phyloP scores from a whole-genome alignment of 2,888 invertebrate genomes.

The Phrixothrix hirtus region DNA sequence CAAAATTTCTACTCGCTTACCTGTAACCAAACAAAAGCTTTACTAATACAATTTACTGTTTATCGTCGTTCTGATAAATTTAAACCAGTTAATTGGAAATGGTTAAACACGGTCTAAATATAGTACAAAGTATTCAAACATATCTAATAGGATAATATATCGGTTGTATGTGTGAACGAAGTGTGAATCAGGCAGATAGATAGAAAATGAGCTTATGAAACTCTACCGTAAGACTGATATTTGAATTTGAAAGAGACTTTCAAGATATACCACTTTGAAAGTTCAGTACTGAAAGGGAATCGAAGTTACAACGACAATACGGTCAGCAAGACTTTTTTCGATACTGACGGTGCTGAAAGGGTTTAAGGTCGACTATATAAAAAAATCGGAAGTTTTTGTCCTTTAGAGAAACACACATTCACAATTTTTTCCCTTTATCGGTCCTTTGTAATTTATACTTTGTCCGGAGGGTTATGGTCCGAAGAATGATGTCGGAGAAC shows the following conservation, averaged over 20 bases:
- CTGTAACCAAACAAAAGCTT: no score
- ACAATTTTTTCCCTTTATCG: constrained; percentile 21
- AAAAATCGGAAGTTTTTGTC: constrained; percentile 22
- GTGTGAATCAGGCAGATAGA: constrained; percentile 21
- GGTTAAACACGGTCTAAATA: neutral
- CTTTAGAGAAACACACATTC: constrained; percentile 6
- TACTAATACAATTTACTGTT: no score
- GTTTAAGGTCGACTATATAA: constrained; percentile 6
- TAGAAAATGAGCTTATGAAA: constrained; percentile 22
- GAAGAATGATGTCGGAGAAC: constrained; percentile 36
- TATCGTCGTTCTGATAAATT: neutral
- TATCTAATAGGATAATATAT: constrained; percentile 16
- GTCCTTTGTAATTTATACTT: constrained; percentile 35
- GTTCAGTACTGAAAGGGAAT: constrained; percentile 5
- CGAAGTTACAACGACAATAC: neutral
- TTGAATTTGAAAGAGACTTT: constrained; percentile 24
- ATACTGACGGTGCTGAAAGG: constrained; percentile 9
- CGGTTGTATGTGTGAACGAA: constrained; percentile 18
- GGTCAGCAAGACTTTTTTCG: constrained; percentile 11
- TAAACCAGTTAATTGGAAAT: neutral
- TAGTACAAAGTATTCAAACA: neutral
- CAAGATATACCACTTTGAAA: constrained; percentile 17
- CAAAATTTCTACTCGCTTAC: no score
- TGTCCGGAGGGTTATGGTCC: constrained; percentile 27
- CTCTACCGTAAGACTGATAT: constrained; percentile 11